Conservation (phyloP, 2,888 invertebrate species). For the Drosophila helvetica region DNA sequence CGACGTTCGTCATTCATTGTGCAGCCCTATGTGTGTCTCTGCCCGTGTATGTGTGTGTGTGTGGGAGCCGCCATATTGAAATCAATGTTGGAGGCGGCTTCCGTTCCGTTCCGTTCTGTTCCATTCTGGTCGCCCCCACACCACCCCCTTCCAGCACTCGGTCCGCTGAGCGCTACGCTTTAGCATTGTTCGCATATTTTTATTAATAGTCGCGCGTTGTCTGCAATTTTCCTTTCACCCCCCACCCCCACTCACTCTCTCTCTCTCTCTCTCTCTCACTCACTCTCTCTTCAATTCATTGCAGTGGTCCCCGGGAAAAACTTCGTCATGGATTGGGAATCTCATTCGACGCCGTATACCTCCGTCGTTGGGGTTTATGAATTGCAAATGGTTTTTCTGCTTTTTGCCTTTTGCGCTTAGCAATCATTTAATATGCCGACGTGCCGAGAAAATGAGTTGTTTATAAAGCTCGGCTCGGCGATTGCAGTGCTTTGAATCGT, state of each 20-base stretch:
- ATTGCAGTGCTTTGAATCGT: slow-evolving; percentile 41
- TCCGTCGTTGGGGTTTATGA: slow-evolving; percentile 43
- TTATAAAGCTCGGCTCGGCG: slow-evolving; percentile 59
- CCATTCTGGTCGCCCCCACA: no score
- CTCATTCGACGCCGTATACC: slow-evolving; percentile 6
- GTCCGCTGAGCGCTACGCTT: slow-evolving; percentile 32
- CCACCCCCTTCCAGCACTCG: background rate
- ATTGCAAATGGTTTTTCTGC: slow-evolving; percentile 66
- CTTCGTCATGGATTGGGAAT: slow-evolving; percentile 64
- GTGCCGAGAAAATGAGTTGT: slow-evolving; percentile 66
- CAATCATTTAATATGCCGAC: slow-evolving; percentile 70
- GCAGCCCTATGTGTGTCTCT: slow-evolving; percentile 2
- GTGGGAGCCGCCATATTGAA: slow-evolving; percentile 60
- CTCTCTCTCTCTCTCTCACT: background rate
- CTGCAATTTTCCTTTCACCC: slow-evolving; percentile 64
- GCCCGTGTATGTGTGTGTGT: slow-evolving; percentile 20
- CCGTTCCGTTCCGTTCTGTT: slow-evolving; percentile 9
- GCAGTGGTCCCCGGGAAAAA: slow-evolving; percentile 42
- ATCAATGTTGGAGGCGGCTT: slow-evolving; percentile 58
- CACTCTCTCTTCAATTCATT: slow-evolving; percentile 42
- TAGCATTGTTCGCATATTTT: slow-evolving; percentile 71
- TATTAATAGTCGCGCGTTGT: slow-evolving; percentile 71
- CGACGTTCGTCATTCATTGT: slow-evolving; percentile 63
- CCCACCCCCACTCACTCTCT: slow-evolving; percentile 5
- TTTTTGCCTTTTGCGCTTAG: slow-evolving; percentile 66